Evolutionary conservation across 2,113 vertebrate genomes (phyloP).

Genomic region (Gobiocypris rarus): DNA sequence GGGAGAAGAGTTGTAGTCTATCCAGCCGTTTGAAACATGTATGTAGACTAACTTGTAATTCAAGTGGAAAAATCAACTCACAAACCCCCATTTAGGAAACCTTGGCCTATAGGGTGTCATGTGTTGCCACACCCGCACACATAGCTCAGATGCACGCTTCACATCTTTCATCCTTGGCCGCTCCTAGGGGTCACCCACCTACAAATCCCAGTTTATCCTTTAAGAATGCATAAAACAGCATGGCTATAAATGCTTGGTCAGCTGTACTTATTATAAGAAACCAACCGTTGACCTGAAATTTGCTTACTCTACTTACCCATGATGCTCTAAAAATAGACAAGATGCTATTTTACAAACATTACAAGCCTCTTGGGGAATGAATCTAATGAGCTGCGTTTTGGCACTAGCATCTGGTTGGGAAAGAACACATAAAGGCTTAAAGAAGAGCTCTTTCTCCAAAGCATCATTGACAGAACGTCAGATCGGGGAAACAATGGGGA

Average conservation of each 20-base stretch:
- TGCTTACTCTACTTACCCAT: neutral
- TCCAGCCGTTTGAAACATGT: too few relatives aligned
- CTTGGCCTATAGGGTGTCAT: too few relatives aligned
- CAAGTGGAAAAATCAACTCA: too few relatives aligned
- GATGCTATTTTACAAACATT: neutral
- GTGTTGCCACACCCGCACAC: neutral
- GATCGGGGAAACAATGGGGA: conserved; percentile 48
- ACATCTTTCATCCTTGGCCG: neutral
- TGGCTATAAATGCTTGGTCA: neutral
- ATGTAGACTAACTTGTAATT: too few relatives aligned
- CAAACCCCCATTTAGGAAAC: too few relatives aligned
- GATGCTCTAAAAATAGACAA: neutral
- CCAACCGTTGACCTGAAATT: neutral
- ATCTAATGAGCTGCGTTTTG: neutral
- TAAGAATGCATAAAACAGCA: neutral
- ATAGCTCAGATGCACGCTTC: neutral
- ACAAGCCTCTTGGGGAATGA: neutral
- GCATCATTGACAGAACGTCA: conserved; percentile 52
- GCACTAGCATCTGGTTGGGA: conserved; percentile 2
- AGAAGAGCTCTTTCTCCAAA: conserved; percentile 41
- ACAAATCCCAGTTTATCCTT: conserved; percentile 1
- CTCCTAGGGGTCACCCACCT: neutral
- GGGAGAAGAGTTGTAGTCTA: too few relatives aligned
- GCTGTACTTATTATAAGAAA: neutral
- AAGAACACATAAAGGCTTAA: conserved; percentile 22